These are phyloP conservation scores for Tenrec ecaudatus DNA, from an alignment of 2,113 vertebrate species.

Conservation along the genomic window DNA sequence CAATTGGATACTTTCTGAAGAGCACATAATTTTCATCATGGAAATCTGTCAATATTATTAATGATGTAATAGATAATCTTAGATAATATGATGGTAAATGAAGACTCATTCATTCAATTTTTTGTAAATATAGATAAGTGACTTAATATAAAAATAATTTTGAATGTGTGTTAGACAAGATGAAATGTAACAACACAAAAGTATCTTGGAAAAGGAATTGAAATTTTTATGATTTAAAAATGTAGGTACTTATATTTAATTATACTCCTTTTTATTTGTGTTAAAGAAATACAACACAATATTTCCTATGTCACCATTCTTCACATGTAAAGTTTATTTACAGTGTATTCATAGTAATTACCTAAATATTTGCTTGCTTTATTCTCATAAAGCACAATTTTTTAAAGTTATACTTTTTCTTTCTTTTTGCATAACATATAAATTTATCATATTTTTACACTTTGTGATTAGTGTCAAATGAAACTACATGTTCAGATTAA, in stretches of 20 bases:
- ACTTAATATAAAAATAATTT: neutral
- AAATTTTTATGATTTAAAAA: neutral
- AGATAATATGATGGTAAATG: too few relatives aligned
- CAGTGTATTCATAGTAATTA: neutral
- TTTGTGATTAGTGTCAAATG: slow-evolving; percentile 48
- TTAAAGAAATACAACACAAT: neutral
- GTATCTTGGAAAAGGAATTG: neutral
- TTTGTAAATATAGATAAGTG: too few relatives aligned
- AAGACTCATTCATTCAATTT: too few relatives aligned
- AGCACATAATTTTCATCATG: too few relatives aligned
- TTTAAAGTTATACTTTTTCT: neutral
- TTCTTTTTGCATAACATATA: slow-evolving; percentile 56
- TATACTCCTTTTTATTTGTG: neutral
- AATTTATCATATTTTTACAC: slow-evolving; percentile 54
- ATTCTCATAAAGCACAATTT: neutral
- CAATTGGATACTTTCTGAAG: too few relatives aligned
- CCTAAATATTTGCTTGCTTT: neutral
- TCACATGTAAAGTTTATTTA: neutral
- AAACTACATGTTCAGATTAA: slow-evolving; percentile 60
- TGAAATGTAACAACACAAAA: neutral
- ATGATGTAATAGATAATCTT: too few relatives aligned
- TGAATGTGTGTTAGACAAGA: neutral
- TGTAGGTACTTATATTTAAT: neutral
- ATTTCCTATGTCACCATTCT: neutral
- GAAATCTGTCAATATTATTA: too few relatives aligned